Base-by-base conservation (phyloP, 2,113 vertebrate species). In the Hyaena hyaena region DNA sequence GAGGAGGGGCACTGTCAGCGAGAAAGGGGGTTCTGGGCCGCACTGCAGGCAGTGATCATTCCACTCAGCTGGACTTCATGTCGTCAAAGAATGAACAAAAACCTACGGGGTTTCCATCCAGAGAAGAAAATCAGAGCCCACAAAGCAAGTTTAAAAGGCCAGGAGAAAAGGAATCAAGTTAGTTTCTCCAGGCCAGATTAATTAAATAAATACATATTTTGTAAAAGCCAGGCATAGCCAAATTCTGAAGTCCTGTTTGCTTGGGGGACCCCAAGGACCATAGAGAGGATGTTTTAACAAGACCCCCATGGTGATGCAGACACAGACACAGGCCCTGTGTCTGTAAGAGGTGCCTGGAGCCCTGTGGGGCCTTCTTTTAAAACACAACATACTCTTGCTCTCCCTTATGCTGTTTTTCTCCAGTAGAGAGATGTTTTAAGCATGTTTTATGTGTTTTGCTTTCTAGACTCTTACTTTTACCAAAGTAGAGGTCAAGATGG, bases 401-500 rank as follows among this genome's bases (percentile, higher is more conserved):
- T 26, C 76, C 63, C 12, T 55, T 23, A 5, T 65, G 10, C 0
- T 0, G 9, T 94, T 82, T 2, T n/a, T 71, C 7, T 55, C 61
- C 81, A 23, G 28, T 71, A 24, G 69, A 85, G 39, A 73, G 31
- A 28, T 28, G 4, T 79, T 17, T 43, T 23, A 68, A 77, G 7
- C 43, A 21, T 86, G 2, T 15, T 83, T 76, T 84, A 10, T 88
- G 24, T 96, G 39, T 95, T 88, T 93, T 95, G 26, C 55, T 74
- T 88, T 87, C 58, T 96, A 99, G 98, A 21, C 15, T 86, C 17
- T 48, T 26, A 11, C 79, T 35, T 35, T 71, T 19, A 19, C 69
- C 93, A 97, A 83, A n/a, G 68, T 92, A 0, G 98, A 99, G 0
- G 61, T 58, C 50, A 98, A 91, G 96, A 48, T 63, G 4, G 98